Evolutionary conservation across 2,888 invertebrate genomes (phyloP), one percentile per base, ranked within the genome.

Genomic region (Campoletis raptor): DNA sequence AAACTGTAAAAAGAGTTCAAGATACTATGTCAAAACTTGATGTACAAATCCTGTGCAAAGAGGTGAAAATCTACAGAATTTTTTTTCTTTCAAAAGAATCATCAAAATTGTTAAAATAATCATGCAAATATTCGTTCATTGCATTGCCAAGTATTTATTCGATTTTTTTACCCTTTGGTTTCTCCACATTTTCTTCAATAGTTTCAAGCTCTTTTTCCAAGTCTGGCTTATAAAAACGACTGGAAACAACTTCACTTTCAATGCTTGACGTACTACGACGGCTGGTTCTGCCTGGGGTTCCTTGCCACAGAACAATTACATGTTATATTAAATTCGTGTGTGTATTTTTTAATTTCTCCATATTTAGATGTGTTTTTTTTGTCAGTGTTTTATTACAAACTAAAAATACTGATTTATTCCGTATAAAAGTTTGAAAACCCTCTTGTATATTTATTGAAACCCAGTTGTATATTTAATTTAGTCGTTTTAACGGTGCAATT

Each of bases 181-280:
- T 92, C 61, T 89, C 90, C 21, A 89, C 66, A 69, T 89, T 87
- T 78, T 90, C 90, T 45, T 90, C 87, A 12, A 92, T 86, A 45
- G 85, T 72, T 79, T 89, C 81, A 0, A 92, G 84, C 69, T 92
- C 91, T 21, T 87, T 77, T 15, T 89, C 88, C 12, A 88, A 57
- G 7, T 86, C 90, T 52, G 61, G 81, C 24, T 73, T 85, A 42
- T 70, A 45, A n/a, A 83, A 48, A 9, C 24, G 64, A 79, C 72
- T 76, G 7, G 83, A 18, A 21, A 42, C 54, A 37, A 70, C 48
- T 45, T 81, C 77, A 0, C 37, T 24, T 0, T 87, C 77, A 2
- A n/a, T 12, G 42, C 37, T 72, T 1, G 81, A 67, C 15, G 36
- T 21, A 78, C 84, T 84, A 4, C 10, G 70, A 30, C 57, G 66